Evolutionary conservation across 2,113 vertebrate species (phyloP).

Genomic region (Urocitellus parryii): DNA sequence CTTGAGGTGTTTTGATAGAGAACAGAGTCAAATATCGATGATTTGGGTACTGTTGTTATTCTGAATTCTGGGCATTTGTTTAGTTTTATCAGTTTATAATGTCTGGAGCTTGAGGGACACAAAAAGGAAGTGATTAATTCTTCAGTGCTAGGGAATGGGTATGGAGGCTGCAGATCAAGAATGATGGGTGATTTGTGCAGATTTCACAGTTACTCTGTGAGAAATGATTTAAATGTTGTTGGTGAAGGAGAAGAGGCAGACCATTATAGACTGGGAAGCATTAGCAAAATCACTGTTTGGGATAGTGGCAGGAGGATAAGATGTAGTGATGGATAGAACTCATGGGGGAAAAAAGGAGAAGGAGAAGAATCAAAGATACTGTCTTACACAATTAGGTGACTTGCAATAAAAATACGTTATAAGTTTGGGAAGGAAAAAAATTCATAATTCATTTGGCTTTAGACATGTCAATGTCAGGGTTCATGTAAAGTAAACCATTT

Average conservation of each 20-base stretch:
- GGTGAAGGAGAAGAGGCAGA: not conserved
- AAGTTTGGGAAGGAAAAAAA: not conserved
- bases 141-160: not conserved
- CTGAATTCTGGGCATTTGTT: not conserved
- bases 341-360: not conserved
- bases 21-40: not conserved
- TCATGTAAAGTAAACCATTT: conserved; percentile 54
- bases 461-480: not conserved
- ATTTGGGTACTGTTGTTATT: not conserved
- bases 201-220: not conserved
- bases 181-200: not conserved
- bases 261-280: not conserved
- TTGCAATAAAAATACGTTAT: not conserved
- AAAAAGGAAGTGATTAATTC: not conserved
- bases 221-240: not conserved
- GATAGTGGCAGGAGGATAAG: not conserved
- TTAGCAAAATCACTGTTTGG: not conserved
- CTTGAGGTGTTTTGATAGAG: conserved; percentile 20
- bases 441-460: conserved; percentile 3
- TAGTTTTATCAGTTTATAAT: not conserved
- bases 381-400: not conserved
- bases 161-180: not conserved
- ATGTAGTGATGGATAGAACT: not conserved
- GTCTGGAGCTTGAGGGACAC: not conserved
- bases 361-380: not conserved